Percentiles rank a stretch among this genome's conserved stretches.
phyloP scores from a whole-genome alignment of 2,797 vertebrate species.

The Craterocephalus amniculus region DNA sequence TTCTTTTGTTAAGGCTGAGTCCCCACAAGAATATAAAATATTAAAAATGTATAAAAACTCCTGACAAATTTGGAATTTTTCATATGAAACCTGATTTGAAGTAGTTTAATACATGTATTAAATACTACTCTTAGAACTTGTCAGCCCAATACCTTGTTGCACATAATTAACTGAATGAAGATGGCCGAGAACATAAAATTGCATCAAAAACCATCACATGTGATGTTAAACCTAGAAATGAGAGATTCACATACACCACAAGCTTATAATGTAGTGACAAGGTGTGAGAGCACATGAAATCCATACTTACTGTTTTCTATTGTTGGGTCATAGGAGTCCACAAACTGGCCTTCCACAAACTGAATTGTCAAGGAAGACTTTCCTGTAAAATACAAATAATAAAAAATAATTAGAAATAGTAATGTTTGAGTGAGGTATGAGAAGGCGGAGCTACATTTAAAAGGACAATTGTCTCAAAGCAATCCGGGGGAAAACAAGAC shows the following conservation, averaged over 20 bases:
- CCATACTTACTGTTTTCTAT: conserved; percentile 98
- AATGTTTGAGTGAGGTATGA: no score
- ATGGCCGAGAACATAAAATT: not conserved
- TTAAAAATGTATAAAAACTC: not conserved
- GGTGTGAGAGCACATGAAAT: not conserved
- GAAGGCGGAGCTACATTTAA: no score
- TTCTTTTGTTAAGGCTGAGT: not conserved
- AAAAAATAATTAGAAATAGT: not conserved
- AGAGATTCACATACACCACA: no score
- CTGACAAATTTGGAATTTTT: not conserved
- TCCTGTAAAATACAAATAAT: conserved; percentile 80
- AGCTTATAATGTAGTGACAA: not conserved
- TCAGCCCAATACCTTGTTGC: not conserved
- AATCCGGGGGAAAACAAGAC: not conserved
- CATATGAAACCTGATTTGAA: not conserved
- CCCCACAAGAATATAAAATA: no score
- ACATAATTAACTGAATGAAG: not conserved
- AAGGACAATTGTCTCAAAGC: not conserved
- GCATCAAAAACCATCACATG: not conserved
- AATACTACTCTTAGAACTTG: not conserved
- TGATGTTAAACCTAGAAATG: not conserved
- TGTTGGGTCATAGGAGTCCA: conserved; percentile 98
- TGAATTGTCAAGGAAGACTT: conserved; percentile 99
- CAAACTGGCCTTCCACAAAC: conserved; percentile 99
- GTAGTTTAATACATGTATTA: not conserved